phyloP scores from a whole-genome alignment of 2,797 vertebrate species.

The Phylloscopus collybita region DNA sequence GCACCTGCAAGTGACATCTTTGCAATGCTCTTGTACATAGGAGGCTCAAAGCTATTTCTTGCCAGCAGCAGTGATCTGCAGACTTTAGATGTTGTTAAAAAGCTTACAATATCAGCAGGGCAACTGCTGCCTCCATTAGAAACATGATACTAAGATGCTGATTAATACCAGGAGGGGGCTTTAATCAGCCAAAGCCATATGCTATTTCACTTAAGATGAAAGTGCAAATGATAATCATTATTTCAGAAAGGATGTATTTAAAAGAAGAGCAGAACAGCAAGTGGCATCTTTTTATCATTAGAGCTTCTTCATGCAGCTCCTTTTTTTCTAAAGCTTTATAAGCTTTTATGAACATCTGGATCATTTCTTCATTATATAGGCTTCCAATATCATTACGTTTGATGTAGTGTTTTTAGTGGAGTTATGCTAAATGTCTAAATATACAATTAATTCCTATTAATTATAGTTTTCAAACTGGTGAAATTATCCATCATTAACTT shows the following conservation, averaged over 20 bases:
- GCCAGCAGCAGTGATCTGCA: slow-evolving; percentile 51
- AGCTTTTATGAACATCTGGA: slow-evolving; percentile 76
- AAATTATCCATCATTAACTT: slow-evolving; percentile 80
- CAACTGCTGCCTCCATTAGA: slow-evolving; percentile 75
- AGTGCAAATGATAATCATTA: slow-evolving; percentile 77
- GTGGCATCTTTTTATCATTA: slow-evolving; percentile 77
- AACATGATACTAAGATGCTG: slow-evolving; percentile 76
- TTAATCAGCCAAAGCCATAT: slow-evolving; percentile 80
- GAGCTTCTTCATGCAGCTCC: slow-evolving; percentile 62
- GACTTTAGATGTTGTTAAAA: slow-evolving; percentile 73
- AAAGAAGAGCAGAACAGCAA: slow-evolving; percentile 77
- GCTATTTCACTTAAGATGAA: slow-evolving; percentile 82
- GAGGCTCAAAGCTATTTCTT: slow-evolving; percentile 53
- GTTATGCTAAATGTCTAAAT: slow-evolving; percentile 72
- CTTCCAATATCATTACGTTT: slow-evolving; percentile 65
- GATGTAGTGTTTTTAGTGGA: slow-evolving; percentile 54
- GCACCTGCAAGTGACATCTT: slow-evolving; percentile 65
- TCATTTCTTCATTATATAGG: slow-evolving; percentile 70
- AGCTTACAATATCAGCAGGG: slow-evolving; percentile 75
- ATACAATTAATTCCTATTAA: slow-evolving; percentile 80
- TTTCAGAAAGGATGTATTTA: slow-evolving; percentile 77
- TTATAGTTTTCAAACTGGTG: slow-evolving; percentile 77
- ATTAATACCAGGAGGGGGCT: slow-evolving; percentile 82
- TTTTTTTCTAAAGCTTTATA: slow-evolving; percentile 62
- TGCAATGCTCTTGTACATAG: slow-evolving; percentile 8